Evolutionary conservation across 2,113 vertebrate species (phyloP).

Genomic region (Planiliza haematocheilus): DNA sequence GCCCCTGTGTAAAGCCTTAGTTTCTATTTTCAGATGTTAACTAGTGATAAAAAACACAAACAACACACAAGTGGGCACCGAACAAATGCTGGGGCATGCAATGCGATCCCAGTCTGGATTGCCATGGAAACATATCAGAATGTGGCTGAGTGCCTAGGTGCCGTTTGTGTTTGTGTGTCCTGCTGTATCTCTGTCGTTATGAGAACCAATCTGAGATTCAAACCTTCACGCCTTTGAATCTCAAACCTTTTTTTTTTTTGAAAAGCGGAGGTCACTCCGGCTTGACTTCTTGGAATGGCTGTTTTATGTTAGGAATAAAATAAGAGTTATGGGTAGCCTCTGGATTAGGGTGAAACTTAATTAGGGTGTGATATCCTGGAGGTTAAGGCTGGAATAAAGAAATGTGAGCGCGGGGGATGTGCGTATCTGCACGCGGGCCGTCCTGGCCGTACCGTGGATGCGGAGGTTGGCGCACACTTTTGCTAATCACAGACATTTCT

Average conservation of each 20-base stretch:
- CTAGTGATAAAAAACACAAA: slow-evolving; percentile 75
- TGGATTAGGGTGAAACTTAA: background rate
- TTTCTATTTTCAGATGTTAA: slow-evolving; percentile 80
- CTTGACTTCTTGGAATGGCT: slow-evolving; percentile 5
- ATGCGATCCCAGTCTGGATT: slow-evolving; percentile 77
- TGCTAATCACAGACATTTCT: slow-evolving; percentile 60
- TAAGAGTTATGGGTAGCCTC: background rate
- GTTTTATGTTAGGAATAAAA: slow-evolving; percentile 2
- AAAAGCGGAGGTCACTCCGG: slow-evolving; percentile 8
- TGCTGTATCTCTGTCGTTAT: slow-evolving; percentile 30
- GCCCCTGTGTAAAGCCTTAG: slow-evolving; percentile 57
- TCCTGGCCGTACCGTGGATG: background rate
- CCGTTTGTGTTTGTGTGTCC: slow-evolving; percentile 49
- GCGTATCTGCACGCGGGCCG: background rate
- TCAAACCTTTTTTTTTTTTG: slow-evolving; percentile 1
- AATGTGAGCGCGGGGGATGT: background rate
- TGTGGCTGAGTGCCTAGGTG: slow-evolving; percentile 70
- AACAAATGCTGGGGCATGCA: slow-evolving; percentile 77
- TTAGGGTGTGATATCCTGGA: background rate
- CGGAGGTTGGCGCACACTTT: slow-evolving; percentile 32
- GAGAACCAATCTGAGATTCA: slow-evolving; percentile 45
- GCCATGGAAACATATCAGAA: slow-evolving; percentile 80
- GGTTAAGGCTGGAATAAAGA: background rate
- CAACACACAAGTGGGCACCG: slow-evolving; percentile 72
- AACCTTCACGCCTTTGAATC: slow-evolving; percentile 19